Evolutionary conservation across 2,888 invertebrate species (phyloP), one percentile per base, ranked within the genome.

Genomic region (Harpalus rubripes): DNA sequence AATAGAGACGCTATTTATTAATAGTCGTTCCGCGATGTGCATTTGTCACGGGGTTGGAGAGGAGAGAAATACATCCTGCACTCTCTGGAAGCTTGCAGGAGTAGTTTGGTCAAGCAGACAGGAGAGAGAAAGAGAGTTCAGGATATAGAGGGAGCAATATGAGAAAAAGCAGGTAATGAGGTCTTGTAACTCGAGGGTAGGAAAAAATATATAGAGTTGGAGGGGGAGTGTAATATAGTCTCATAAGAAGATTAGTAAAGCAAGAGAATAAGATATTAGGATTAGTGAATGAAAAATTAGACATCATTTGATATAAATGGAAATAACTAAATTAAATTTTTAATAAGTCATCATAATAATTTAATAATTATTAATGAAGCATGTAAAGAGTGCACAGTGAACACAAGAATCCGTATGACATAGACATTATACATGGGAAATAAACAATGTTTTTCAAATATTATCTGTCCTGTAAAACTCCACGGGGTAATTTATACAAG

Each of bases 1-100:
- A 82, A 68, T 72, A 82, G 68, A 72, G 72, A 58, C 72, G 56
- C 68, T 82, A 82, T 82, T 82, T 82, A 82, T 82, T 82, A 82
- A 82, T 82, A 82, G 82, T 82, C 82, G 58, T 72, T 58, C n/a
- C 18, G 72, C 63, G 61, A 18, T 61, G 52, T 44, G 56, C 72
- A 82, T 82, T 82, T 82, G 82, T 82, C 68, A 82, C 68, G 16
- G 41, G 32, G 22, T n/a, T 8, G 44, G 56, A 41, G 22, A 18
- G 12, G 56, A 26, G 76, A 76, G 15, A 52, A 44, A 12, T 10
- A 61, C n/a, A 32, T 32, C 32, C 32, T 65, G 65, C 15, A 39
- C 68, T 39, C 68, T 68, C 32, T 26, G 39, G 44, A 12, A 15
- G 58, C 18, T 16, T 76, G 74, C 22, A 78, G 56, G 22, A 56